phyloP scores from a whole-genome alignment of 2,888 invertebrate genomes.

The Caenorhabditis sp. region DNA sequence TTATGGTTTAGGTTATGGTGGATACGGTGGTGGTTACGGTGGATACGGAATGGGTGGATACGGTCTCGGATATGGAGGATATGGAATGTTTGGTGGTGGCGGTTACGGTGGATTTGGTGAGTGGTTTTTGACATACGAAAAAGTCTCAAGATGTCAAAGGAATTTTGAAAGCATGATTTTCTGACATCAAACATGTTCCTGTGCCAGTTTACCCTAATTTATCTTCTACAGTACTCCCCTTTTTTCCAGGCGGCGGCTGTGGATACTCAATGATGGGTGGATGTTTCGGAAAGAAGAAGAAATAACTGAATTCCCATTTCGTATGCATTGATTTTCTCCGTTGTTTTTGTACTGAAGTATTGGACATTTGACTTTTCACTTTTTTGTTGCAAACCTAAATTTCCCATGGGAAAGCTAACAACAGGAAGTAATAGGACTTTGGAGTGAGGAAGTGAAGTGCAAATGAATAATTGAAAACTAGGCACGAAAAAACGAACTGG shows the following conservation, averaged over 20 bases:
- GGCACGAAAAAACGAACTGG: background rate
- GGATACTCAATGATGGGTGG: conserved; percentile 62
- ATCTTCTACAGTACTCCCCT: background rate
- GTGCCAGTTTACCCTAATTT: background rate
- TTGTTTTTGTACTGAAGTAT: conserved; percentile 39
- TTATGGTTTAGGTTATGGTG: conserved; percentile 63
- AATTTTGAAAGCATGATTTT: too few species aligned
- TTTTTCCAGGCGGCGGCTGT: conserved; percentile 56
- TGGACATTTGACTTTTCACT: conserved; percentile 17
- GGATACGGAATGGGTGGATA: conserved; percentile 64
- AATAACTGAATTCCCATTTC: conserved; percentile 30
- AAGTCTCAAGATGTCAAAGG: too few species aligned
- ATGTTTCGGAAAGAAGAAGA: conserved; percentile 64
- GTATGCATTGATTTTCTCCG: conserved; percentile 41
- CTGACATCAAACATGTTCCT: too few species aligned
- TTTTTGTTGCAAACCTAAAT: conserved; percentile 3
- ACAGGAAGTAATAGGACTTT: conserved; percentile 36
- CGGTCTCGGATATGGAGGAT: conserved; percentile 65
- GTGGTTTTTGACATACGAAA: background rate
- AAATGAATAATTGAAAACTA: conserved; percentile 50
- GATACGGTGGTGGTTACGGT: conserved; percentile 60
- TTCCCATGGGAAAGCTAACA: conserved; percentile 36
- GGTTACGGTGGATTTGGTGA: conserved; percentile 42
- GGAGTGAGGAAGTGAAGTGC: conserved; percentile 46
- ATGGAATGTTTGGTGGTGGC: conserved; percentile 52